These are phyloP conservation scores for Enteromius thamalakanensis DNA, from an alignment of 2,797 vertebrate species.

Conservation along the genomic window DNA sequence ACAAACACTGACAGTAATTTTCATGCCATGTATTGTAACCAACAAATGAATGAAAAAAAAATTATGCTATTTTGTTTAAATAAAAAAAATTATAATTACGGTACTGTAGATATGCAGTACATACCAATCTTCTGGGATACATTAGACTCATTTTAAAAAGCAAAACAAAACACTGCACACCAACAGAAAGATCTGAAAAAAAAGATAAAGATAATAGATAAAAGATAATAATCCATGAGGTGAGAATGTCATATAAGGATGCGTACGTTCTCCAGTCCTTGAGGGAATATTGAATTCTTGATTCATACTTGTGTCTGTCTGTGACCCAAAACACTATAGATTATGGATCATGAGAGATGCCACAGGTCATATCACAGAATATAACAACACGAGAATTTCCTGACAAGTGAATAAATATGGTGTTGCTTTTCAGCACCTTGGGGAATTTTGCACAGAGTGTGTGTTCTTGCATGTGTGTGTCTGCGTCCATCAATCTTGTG, in stretches of 20 bases:
- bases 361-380: not conserved
- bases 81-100: not conserved
- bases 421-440: not conserved
- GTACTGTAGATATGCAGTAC: not conserved
- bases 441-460: slow-evolving; percentile 5
- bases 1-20: not conserved
- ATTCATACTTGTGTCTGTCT: not conserved
- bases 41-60: not conserved
- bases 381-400: not conserved
- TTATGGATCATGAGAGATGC: not conserved
- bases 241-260: not conserved
- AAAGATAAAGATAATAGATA: too few species aligned
- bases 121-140: not conserved
- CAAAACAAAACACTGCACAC: not conserved
- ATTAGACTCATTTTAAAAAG: not conserved
- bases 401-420: slow-evolving; percentile 13
- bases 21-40: not conserved
- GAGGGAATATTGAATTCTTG: not conserved
- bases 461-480: slow-evolving; percentile 7
- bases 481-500: slow-evolving; percentile 21
- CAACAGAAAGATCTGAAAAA: not conserved
- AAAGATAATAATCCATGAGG: not conserved
- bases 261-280: not conserved
- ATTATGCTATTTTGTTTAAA: not conserved
- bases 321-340: not conserved